Conservation (phyloP, 2,888 invertebrate species). For the Drosophila meridionalis region DNA sequence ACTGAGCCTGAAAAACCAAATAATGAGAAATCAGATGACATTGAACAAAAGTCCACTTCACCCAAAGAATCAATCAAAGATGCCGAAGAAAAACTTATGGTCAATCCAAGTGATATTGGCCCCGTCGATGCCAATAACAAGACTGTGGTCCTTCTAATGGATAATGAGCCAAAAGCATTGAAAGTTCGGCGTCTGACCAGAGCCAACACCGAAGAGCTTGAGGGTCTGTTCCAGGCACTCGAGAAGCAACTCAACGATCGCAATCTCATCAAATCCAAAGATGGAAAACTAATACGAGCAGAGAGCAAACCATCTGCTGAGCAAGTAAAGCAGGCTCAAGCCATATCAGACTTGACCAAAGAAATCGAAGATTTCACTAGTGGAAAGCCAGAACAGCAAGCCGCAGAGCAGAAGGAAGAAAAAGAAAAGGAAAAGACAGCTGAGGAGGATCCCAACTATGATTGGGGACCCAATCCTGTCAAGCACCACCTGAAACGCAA, state of each 20-base stretch:
- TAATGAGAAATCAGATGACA: conserved; percentile 3
- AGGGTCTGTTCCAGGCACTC: conserved; percentile 79
- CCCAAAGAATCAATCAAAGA: conserved; percentile 2
- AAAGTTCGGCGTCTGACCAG: conserved; percentile 79
- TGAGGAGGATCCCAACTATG: conserved; percentile 55
- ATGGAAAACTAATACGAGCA: conserved; percentile 59
- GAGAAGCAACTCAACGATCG: conserved; percentile 81
- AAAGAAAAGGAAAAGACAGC: conserved; percentile 14
- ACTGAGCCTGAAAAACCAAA: neutral
- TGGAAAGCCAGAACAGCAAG: conserved; percentile 38
- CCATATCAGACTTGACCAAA: conserved; percentile 74
- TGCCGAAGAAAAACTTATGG: conserved; percentile 8
- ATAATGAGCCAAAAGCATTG: conserved; percentile 80
- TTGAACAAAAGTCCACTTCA: neutral
- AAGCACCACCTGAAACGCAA: conserved; percentile 80
- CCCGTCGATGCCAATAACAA: conserved; percentile 73
- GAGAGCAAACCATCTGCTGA: conserved; percentile 46
- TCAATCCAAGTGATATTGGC: conserved; percentile 52
- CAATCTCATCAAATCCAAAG: conserved; percentile 69
- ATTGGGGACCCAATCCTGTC: conserved; percentile 81
- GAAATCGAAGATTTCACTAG: conserved; percentile 75
- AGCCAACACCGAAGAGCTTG: conserved; percentile 82
- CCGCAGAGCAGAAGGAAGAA: conserved; percentile 7
- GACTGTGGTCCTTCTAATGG: conserved; percentile 79
- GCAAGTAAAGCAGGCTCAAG: conserved; percentile 65